These are phyloP conservation scores for Gymnocypris eckloni DNA, from an alignment of 2,797 vertebrate genomes.

Conservation along the genomic window DNA sequence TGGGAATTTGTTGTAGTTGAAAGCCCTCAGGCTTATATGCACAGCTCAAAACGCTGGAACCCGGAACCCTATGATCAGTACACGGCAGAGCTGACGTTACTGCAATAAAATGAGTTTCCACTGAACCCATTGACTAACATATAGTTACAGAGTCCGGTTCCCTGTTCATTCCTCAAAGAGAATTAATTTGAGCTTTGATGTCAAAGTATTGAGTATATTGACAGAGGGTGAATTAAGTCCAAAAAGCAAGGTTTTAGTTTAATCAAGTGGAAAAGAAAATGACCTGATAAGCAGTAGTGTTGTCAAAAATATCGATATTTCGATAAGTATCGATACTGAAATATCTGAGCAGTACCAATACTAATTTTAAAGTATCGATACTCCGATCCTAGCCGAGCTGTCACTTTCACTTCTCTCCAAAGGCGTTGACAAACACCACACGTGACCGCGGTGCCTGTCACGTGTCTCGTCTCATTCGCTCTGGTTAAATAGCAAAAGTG, in stretches of 20 bases:
- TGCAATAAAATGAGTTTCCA: not conserved
- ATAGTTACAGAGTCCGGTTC: not conserved
- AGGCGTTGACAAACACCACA: no score
- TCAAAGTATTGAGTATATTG: not conserved
- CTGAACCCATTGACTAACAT: not conserved
- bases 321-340: no score
- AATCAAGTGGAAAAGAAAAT: not conserved
- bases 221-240: not conserved
- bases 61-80: conserved; percentile 26
- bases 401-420: no score
- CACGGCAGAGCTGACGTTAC: not conserved
- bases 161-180: conserved; percentile 10
- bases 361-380: no score
- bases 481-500: no score
- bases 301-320: no score
- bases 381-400: no score
- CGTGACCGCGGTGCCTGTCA: no score
- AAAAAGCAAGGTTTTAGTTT: not conserved
- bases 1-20: conserved; percentile 53
- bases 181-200: conserved; percentile 11
- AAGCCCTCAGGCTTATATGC: conserved; percentile 39
- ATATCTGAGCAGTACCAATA: no score
- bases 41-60: conserved; percentile 26
- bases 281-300: not conserved
- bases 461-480: no score